Evolutionary conservation across 2,113 vertebrate species (phyloP), one percentile per base, ranked within the genome.

Genomic region (Rhinogobius similis): DNA sequence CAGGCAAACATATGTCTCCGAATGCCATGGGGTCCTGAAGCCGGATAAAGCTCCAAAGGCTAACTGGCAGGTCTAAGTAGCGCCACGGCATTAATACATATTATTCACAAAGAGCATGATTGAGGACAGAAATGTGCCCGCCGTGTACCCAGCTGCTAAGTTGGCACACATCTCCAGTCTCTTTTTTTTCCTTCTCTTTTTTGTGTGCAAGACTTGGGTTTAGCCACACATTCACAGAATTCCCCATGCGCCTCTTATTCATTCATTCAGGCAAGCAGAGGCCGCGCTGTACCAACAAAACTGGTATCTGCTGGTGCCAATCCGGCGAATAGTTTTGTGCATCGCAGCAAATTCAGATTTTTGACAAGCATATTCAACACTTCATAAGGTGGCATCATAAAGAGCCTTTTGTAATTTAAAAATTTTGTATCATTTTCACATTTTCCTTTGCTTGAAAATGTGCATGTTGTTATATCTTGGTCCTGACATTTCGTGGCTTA

Each of bases 21-120:
- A 90, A 91, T 92, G 90, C 91, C 91, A 93, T 82, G 76, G 84
- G 91, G 89, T 87, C 85, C 85, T 70, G 90, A 84, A 90, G 82
- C 88, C 87, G 82, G 90, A 89, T 91, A 88, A 53, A 88, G 89
- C 90, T 91, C 90, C 89, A 89, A 91, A 90, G 90, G 91, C 89
- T 87, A 92, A 89, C 89, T 92, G 90, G 90, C 91, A 91, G 85
- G 83, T 87, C 84, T 82, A 82, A 91, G 87, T 78, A 84, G 83
- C 71, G 72, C 55, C 55, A 75, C 67, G 87, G 88, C 81, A 84
- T 90, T 91, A 90, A 90, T 90, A 89, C 84, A 88, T 88, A 90
- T 90, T 93, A 92, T 93, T 91, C 90, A 92, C 91, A 92, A 93
- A 92, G 92, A 93, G 91, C 89, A 90, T 89, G 89, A 91, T 86